Conservation (phyloP, 2,797 vertebrate species). For the Sebastes miniatus region DNA sequence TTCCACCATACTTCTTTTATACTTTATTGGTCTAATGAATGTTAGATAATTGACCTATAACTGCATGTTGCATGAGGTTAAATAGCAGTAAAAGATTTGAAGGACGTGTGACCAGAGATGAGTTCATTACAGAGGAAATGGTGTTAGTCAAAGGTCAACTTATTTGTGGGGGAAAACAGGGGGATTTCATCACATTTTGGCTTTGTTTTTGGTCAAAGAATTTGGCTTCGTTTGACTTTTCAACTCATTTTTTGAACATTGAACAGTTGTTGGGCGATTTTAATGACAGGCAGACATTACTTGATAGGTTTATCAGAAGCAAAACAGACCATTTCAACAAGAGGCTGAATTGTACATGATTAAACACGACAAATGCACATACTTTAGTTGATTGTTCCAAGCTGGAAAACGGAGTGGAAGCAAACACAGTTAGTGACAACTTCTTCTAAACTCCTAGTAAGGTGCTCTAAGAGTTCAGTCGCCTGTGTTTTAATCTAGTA, state of each 20-base stretch:
- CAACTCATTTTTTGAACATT: conserved; percentile 33
- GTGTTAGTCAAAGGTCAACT: conserved; percentile 2
- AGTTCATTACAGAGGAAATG: conserved; percentile 4
- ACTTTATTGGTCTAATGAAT: not conserved
- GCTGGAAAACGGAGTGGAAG: not conserved
- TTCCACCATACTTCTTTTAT: not conserved
- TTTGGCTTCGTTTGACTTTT: conserved; percentile 38
- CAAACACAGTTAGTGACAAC: not conserved
- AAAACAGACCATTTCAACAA: conserved; percentile 43
- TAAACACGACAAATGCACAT: conserved; percentile 18
- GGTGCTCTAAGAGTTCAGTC: not conserved
- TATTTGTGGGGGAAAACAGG: not conserved
- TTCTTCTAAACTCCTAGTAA: not conserved
- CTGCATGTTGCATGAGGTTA: not conserved
- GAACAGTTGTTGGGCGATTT: conserved; percentile 3
- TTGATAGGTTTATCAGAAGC: conserved; percentile 43
- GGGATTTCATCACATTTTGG: conserved; percentile 16
- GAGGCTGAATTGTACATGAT: conserved; percentile 20
- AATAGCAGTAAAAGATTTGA: not conserved
- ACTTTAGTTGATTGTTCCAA: conserved; percentile 44
- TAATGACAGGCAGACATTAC: conserved; percentile 23
- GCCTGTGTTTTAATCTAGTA: not conserved
- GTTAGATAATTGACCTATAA: not conserved
- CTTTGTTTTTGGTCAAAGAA: conserved; percentile 3
- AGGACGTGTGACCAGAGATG: not conserved